A percentile compares a stretch with the other conserved stretches of the same genome.
phyloP scores from a whole-genome alignment of 2,113 vertebrate species.

The Rhizomys pruinosus region DNA sequence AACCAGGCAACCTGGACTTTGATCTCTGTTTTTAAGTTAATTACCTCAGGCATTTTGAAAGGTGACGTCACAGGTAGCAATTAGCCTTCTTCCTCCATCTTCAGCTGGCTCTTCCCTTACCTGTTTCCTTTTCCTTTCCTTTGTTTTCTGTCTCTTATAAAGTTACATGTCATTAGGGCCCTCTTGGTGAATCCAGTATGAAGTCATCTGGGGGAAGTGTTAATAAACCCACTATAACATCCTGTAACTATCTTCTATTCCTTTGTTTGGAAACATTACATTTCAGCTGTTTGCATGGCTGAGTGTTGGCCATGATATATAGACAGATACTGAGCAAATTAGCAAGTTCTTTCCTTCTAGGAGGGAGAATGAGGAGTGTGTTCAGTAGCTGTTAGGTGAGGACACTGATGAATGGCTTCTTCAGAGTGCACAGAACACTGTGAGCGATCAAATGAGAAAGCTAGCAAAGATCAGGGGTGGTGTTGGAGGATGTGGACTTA shows the following conservation, averaged over 20 bases:
- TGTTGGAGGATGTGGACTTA: background rate
- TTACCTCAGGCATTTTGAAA: background rate
- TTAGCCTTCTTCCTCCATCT: background rate
- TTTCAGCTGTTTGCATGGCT: background rate
- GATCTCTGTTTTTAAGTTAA: background rate
- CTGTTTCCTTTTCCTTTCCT: background rate
- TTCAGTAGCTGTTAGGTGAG: background rate
- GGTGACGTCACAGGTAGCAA: too few species aligned
- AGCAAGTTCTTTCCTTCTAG: background rate
- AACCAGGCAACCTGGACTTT: background rate
- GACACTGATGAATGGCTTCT: background rate
- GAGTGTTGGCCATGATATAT: background rate
- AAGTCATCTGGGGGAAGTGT: background rate
- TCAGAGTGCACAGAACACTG: background rate
- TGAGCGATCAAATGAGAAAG: background rate
- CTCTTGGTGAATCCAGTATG: background rate
- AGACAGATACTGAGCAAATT: background rate
- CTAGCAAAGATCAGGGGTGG: too few species aligned
- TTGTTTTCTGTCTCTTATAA: background rate
- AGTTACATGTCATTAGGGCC: background rate
- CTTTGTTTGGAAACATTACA: background rate
- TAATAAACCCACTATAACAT: background rate
- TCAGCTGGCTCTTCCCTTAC: background rate
- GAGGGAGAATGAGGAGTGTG: background rate
- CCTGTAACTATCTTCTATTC: background rate